A percentile compares a stretch with the other conserved stretches of the same genome.
Evolutionary conservation across 2,888 invertebrate genomes (phyloP).

Genomic region (Drosophila rellima): DNA sequence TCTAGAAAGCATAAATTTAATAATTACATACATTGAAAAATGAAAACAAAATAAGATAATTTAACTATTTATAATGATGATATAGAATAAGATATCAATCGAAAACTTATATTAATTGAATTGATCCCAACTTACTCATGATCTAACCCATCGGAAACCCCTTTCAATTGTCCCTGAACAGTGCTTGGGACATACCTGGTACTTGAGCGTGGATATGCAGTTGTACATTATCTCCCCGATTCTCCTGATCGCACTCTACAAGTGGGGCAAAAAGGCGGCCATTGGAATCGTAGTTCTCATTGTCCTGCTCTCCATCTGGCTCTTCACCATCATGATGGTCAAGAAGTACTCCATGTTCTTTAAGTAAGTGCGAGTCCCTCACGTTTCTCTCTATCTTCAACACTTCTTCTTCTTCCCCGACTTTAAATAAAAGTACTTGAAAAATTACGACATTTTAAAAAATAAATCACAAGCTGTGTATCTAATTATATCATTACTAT

Average conservation of each 20-base stretch:
- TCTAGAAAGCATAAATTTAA: no score
- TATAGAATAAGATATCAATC: no score
- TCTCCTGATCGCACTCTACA: conserved; percentile 85
- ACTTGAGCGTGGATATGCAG: conserved; percentile 87
- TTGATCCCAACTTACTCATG: no score
- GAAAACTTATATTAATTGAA: no score
- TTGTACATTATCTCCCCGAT: conserved; percentile 87
- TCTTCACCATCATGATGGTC: conserved; percentile 67
- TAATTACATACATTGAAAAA: no score
- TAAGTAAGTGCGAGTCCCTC: conserved; percentile 33
- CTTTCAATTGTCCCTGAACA: conserved; percentile 22
- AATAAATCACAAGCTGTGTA: no score
- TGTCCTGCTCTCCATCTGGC: conserved; percentile 49
- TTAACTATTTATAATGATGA: no score
- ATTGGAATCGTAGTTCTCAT: conserved; percentile 60
- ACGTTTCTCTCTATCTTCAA: neutral
- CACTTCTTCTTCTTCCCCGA: no score
- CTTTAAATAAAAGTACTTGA: no score
- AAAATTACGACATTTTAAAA: no score
- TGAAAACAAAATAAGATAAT: no score
- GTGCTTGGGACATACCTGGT: conserved; percentile 87
- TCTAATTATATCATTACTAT: no score
- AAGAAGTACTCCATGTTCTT: conserved; percentile 48
- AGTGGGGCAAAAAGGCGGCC: conserved; percentile 72
- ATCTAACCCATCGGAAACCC: neutral